Conservation (phyloP, 2,888 invertebrate genomes). For the Acanthococcus lagerstroemiae region DNA sequence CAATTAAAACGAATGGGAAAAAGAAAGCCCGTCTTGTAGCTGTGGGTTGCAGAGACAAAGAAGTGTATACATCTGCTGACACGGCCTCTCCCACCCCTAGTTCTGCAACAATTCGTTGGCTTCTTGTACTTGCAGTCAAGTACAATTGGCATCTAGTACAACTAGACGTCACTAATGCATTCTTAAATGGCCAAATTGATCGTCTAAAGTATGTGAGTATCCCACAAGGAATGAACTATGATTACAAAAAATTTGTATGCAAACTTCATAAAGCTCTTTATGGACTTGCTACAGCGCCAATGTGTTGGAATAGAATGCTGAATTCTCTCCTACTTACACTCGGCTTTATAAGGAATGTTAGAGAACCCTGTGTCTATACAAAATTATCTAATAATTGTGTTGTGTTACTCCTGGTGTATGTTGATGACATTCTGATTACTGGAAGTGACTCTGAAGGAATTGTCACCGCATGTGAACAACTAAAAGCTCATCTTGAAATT, state of each 20-base stretch:
- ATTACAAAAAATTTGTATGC: neutral
- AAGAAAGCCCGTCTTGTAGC: constrained; percentile 10
- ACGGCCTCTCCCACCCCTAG: neutral
- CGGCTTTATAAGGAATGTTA: neutral
- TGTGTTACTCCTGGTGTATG: neutral
- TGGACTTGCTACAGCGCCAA: neutral
- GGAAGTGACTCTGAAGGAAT: neutral
- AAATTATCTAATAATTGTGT: neutral
- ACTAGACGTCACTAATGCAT: neutral
- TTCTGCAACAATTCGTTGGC: neutral
- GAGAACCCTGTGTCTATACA: neutral
- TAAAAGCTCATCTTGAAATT: neutral
- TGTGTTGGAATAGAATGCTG: neutral
- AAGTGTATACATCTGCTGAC: neutral
- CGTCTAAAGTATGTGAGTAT: neutral
- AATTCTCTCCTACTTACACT: neutral
- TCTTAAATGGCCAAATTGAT: neutral
- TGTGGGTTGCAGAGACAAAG: constrained; percentile 13
- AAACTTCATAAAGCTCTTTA: neutral
- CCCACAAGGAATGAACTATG: neutral
- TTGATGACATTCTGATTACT: neutral
- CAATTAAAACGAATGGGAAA: constrained; percentile 17
- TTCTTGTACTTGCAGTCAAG: neutral
- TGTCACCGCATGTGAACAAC: neutral
- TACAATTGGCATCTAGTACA: neutral